These are phyloP conservation scores for Tachina grossa DNA, from an alignment of 2,888 invertebrate species.

Conservation along the genomic window DNA sequence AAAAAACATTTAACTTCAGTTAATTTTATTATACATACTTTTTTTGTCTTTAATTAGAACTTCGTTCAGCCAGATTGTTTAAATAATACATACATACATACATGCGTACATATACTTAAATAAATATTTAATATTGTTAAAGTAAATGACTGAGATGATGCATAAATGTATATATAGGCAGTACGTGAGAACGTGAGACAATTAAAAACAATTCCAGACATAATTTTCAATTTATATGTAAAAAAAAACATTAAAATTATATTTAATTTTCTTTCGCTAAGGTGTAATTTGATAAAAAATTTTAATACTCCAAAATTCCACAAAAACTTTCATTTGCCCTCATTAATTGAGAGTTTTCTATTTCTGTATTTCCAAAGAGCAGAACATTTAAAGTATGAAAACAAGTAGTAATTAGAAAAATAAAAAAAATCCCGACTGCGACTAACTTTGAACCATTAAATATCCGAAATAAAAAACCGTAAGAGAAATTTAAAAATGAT, in stretches of 20 bases:
- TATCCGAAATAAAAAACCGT: too few species aligned
- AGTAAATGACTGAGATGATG: background rate
- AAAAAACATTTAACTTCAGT: conserved; percentile 40
- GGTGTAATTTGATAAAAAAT: background rate
- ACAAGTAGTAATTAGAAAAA: too few species aligned
- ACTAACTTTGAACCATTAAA: too few species aligned
- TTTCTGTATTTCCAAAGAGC: too few species aligned
- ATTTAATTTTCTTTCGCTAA: background rate
- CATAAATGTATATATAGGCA: too few species aligned
- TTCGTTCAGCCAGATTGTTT: conserved; percentile 17
- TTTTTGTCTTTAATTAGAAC: conserved; percentile 15
- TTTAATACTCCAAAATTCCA: too few species aligned
- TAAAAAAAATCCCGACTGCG: too few species aligned
- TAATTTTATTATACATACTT: background rate
- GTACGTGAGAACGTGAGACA: background rate
- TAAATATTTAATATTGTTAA: background rate
- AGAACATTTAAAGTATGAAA: too few species aligned
- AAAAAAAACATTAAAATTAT: background rate
- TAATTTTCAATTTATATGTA: background rate
- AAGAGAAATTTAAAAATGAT: too few species aligned
- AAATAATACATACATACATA: background rate
- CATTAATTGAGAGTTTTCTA: too few species aligned
- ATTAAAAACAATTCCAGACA: background rate
- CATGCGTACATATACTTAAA: background rate
- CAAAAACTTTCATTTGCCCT: too few species aligned